These are phyloP conservation scores for Pimpla rufipes DNA, from an alignment of 2,888 invertebrate genomes.

Conservation along the genomic window DNA sequence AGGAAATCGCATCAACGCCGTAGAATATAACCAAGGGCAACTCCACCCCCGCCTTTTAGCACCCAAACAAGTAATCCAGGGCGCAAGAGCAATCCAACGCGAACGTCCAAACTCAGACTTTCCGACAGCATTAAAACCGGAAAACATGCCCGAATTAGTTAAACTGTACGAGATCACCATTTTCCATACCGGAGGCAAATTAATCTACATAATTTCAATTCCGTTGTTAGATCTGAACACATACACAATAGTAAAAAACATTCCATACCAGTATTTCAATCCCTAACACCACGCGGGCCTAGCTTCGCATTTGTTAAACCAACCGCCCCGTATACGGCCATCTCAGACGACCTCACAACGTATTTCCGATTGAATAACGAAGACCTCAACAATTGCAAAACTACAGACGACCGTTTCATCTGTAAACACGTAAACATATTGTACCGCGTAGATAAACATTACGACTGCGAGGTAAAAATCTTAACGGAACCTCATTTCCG, in stretches of 20 bases:
- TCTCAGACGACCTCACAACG: not conserved
- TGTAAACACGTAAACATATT: conserved; percentile 12
- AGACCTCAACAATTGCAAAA: not conserved
- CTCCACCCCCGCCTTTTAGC: not conserved
- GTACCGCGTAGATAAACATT: not conserved
- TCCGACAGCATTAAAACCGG: not conserved
- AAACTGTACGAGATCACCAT: conserved; percentile 6
- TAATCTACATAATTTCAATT: conserved; percentile 7
- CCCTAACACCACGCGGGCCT: not conserved
- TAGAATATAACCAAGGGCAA: conserved; percentile 28
- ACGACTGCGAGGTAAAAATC: conserved; percentile 17
- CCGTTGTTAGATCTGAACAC: not conserved
- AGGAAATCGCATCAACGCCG: too few relatives aligned
- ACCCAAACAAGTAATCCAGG: not conserved
- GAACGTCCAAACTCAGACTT: conserved; percentile 6
- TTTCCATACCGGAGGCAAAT: not conserved
- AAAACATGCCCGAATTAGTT: not conserved
- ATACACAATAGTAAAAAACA: conserved; percentile 9
- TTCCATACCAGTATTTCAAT: conserved; percentile 4
- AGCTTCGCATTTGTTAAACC: conserved; percentile 26
- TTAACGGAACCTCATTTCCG: not conserved
- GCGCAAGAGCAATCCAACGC: conserved; percentile 2
- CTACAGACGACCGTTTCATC: not conserved
- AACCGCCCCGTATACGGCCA: conserved; percentile 1
- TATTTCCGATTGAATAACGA: conserved; percentile 23